Percentiles rank a stretch among this genome's conserved stretches.
Conservation (phyloP, 2,113 vertebrate species). For the Penelope pileata region DNA sequence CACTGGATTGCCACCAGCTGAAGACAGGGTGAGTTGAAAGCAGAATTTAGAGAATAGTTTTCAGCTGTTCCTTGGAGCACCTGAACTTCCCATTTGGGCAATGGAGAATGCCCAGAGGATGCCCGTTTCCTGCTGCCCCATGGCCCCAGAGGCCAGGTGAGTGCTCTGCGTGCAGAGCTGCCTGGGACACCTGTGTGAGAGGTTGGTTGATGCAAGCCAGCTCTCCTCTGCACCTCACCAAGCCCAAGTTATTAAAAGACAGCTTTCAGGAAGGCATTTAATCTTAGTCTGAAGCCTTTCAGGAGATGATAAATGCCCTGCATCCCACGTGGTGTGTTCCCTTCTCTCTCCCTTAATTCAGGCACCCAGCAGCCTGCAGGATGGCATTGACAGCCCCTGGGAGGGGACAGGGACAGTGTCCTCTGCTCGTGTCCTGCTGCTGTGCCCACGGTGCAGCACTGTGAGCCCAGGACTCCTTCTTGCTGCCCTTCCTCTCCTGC, state of each 20-base stretch:
- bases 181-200: rapidly evolving
- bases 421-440: neutral
- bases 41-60: neutral
- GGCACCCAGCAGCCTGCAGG: neutral
- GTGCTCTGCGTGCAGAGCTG: neutral
- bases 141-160: no score
- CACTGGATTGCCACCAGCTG: neutral
- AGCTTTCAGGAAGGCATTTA: neutral
- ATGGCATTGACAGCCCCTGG: neutral
- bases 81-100: neutral
- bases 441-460: no score
- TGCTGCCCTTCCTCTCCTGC: neutral
- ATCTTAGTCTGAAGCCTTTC: neutral
- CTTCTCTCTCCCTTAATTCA: neutral
- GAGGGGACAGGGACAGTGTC: neutral
- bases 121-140: no score
- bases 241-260: neutral
- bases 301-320: neutral
- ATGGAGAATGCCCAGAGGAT: neutral
- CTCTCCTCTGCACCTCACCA: neutral
- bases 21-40: neutral
- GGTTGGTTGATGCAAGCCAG: neutral
- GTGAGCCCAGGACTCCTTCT: neutral
- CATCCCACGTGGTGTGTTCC: neutral
- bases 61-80: neutral